Conservation (phyloP, 2,113 vertebrate species). For the Pelvicachromis taeniatus region DNA sequence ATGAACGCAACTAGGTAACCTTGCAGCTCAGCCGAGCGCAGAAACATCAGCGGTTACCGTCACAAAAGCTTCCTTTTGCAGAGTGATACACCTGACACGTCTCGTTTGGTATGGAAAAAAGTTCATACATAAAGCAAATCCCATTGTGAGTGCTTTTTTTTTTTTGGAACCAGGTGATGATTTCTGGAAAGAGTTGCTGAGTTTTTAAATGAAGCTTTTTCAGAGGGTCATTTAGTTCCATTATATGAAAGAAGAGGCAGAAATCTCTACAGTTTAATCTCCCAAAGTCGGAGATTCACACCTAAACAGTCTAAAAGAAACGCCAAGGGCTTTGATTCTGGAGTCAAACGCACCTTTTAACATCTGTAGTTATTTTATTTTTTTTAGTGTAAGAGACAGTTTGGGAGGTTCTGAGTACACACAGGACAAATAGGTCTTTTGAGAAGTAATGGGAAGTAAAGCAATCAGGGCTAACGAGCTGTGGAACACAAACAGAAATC, state of each 20-base stretch:
- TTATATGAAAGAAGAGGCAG: neutral
- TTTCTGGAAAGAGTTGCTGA: neutral
- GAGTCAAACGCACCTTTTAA: neutral
- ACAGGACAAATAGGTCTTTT: neutral
- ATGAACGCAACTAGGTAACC: neutral
- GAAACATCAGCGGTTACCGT: neutral
- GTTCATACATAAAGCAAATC: neutral
- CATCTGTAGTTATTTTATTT: neutral
- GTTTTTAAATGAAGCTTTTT: neutral
- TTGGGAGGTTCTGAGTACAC: neutral
- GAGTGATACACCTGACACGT: neutral
- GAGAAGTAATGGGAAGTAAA: conserved; percentile 9
- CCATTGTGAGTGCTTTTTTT: neutral
- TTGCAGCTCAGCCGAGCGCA: neutral
- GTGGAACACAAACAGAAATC: conserved; percentile 21
- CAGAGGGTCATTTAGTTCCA: neutral
- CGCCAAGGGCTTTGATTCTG: neutral
- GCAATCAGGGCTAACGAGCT: conserved; percentile 32
- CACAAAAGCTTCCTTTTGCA: neutral
- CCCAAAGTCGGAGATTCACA: neutral
- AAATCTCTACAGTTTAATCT: neutral
- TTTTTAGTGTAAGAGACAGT: neutral
- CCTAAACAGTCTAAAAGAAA: neutral
- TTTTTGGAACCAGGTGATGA: neutral
- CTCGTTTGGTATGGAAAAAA: neutral